Percentiles rank a stretch among this genome's conserved stretches.
phyloP scores from a whole-genome alignment of 1,140 invertebrate genomes.

The Diorhabda carinulata region DNA sequence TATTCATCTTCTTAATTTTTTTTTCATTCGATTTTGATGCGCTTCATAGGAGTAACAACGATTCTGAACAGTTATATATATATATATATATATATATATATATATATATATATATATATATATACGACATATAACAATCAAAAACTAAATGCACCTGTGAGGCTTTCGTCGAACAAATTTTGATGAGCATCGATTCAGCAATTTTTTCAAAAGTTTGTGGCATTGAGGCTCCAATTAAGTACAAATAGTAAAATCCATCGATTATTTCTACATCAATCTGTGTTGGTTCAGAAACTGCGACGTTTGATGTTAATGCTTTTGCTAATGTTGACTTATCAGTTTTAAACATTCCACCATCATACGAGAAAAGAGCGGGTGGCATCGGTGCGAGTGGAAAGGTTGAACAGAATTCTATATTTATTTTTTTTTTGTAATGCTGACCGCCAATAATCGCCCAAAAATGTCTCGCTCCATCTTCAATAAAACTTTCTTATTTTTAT shows the following conservation, averaged over 20 bases:
- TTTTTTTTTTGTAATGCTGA: conserved; percentile 37
- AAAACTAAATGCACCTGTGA: background rate
- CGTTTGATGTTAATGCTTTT: conserved; percentile 10
- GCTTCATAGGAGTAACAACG: conserved; percentile 1
- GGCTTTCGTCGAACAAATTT: conserved; percentile 12
- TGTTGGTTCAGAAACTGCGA: conserved; percentile 11
- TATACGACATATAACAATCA: too few species aligned
- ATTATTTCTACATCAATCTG: conserved; percentile 24
- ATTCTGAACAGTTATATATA: conserved; percentile 5
- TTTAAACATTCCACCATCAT: conserved; percentile 24
- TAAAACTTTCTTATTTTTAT: conserved; percentile 34
- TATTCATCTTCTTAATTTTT: conserved; percentile 9
- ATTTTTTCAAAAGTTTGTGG: conserved; percentile 24
- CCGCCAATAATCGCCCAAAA: conserved; percentile 36
- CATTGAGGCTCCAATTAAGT: conserved; percentile 20
- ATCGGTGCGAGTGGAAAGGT: conserved; percentile 39
- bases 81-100: too few species aligned
- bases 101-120: too few species aligned
- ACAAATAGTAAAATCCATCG: conserved; percentile 26
- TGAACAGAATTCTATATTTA: conserved; percentile 33
- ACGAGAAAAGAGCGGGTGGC: conserved; percentile 35
- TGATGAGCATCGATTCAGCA: conserved; percentile 23
- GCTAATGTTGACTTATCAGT: conserved; percentile 14
- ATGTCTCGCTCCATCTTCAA: conserved; percentile 39
- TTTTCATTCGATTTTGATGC: background rate